These are phyloP conservation scores for Etheostoma nigrum DNA, from an alignment of 2,797 vertebrate genomes.

Conservation along the genomic window DNA sequence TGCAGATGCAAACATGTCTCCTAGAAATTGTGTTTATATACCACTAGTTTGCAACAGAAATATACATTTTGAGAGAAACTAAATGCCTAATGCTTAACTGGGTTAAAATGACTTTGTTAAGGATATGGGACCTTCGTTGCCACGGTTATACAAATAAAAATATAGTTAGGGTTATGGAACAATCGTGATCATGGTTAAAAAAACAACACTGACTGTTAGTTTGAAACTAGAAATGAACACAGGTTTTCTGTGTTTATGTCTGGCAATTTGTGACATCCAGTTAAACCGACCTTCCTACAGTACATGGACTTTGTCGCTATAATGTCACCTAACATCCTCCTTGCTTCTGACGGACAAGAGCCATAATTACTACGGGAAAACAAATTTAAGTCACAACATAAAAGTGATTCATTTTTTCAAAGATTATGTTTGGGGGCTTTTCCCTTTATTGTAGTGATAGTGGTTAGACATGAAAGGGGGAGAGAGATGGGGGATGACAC, in stretches of 20 bases:
- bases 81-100: background rate
- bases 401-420: background rate
- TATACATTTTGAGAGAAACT: background rate
- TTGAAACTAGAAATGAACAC: constrained; percentile 7
- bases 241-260: background rate
- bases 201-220: background rate
- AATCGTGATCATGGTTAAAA: background rate
- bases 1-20: background rate
- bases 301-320: background rate
- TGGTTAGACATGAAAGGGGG: no score
- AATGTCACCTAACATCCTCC: background rate
- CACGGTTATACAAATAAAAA: background rate
- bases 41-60: constrained; percentile 18
- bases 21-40: constrained; percentile 5
- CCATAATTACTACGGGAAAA: background rate
- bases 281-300: background rate
- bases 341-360: background rate
- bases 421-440: no score
- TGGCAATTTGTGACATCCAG: no score
- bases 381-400: constrained; percentile 1
- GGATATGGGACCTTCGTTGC: background rate
- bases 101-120: constrained; percentile 4
- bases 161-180: background rate
- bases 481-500: no score
- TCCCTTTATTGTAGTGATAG: no score